Percentiles rank a stretch among this genome's conserved stretches.
phyloP scores from a whole-genome alignment of 2,888 invertebrate species.

The Drosophila cognata region DNA sequence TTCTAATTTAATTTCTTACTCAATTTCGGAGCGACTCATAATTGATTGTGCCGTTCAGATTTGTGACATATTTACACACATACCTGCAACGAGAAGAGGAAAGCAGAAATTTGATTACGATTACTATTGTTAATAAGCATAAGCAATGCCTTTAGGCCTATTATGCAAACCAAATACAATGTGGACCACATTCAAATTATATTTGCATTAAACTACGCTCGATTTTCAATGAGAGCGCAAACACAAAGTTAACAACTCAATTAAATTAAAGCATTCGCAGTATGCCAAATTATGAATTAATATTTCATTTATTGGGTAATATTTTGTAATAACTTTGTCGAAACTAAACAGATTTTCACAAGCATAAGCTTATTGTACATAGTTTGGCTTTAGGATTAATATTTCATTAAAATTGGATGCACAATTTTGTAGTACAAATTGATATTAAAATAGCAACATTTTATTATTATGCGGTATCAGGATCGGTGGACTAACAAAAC shows the following conservation, averaged over 20 bases:
- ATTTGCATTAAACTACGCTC: background rate
- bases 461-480: background rate
- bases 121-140: slow-evolving; percentile 37
- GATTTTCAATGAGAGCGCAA: background rate
- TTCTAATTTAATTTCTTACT: slow-evolving; percentile 70
- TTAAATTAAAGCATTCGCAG: background rate
- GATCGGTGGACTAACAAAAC: background rate
- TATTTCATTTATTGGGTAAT: background rate
- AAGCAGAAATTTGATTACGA: slow-evolving; percentile 50
- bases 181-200: slow-evolving; percentile 2
- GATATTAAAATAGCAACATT: background rate
- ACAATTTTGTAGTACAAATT: background rate
- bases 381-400: background rate
- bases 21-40: slow-evolving; percentile 46
- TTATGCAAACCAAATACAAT: background rate
- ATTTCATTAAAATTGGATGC: background rate
- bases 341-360: background rate
- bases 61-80: slow-evolving; percentile 47
- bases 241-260: background rate
- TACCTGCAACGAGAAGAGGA: slow-evolving; percentile 63
- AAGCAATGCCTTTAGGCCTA: slow-evolving; percentile 7
- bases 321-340: background rate
- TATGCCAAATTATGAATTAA: background rate
- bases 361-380: background rate
- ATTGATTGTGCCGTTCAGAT: slow-evolving; percentile 50